Evolutionary conservation across 2,888 invertebrate genomes (phyloP).

Genomic region (Endomychus coccineus): DNA sequence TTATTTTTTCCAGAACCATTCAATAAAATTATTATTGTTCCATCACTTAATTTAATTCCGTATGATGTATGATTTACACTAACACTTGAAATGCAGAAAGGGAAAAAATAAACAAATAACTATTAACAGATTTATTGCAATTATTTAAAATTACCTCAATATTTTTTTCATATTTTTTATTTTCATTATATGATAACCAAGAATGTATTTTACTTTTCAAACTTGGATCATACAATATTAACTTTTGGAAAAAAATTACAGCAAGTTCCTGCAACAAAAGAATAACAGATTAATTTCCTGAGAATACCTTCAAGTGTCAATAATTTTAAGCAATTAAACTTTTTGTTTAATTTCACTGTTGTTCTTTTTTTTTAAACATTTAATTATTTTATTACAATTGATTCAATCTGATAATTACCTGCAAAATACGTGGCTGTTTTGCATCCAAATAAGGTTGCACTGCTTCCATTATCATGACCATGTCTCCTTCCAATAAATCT

Average conservation of each 20-base stretch:
- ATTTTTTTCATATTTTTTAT: slow-evolving; percentile 27
- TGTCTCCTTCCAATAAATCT: slow-evolving; percentile 42
- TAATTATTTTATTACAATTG: slow-evolving; percentile 7
- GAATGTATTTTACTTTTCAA: slow-evolving; percentile 24
- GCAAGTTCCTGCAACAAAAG: no score
- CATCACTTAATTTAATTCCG: no score
- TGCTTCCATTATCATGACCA: slow-evolving; percentile 43
- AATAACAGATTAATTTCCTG: not conserved
- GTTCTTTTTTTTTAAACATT: no score
- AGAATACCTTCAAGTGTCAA: slow-evolving; percentile 9
- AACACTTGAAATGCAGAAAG: no score
- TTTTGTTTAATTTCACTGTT: no score
- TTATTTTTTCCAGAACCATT: no score
- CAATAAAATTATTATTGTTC: no score
- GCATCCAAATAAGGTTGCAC: slow-evolving; percentile 50
- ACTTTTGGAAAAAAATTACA: slow-evolving; percentile 13
- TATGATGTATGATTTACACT: no score
- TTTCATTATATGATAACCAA: slow-evolving; percentile 15
- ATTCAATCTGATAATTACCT: slow-evolving; percentile 46
- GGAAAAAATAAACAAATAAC: no score
- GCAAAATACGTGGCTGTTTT: slow-evolving; percentile 55
- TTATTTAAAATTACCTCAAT: slow-evolving; percentile 16
- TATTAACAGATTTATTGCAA: no score
- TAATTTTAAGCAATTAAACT: no score
- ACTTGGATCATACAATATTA: slow-evolving; percentile 19